A percentile compares a stretch with the other conserved stretches of the same genome.
Evolutionary conservation across 2,888 invertebrate species (phyloP).

Genomic region (Limnephilus rhombicus): DNA sequence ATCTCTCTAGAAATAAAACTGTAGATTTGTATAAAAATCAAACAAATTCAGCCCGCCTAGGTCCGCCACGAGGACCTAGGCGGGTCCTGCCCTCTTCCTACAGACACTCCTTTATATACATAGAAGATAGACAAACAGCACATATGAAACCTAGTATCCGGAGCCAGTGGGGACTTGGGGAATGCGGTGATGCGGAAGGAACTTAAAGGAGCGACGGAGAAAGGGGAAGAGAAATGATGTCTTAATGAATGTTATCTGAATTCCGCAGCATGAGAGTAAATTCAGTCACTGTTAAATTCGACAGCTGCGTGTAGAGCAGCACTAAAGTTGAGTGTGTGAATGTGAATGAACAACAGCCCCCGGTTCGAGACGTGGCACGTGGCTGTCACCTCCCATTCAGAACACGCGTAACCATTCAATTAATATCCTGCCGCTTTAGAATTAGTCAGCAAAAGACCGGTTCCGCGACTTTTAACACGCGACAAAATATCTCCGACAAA

Average conservation of each 20-base stretch:
- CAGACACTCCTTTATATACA: no score
- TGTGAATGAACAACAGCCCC: background rate
- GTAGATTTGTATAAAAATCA: no score
- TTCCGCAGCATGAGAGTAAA: background rate
- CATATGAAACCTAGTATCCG: no score
- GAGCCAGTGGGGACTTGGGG: no score
- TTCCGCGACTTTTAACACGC: no score
- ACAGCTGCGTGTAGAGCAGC: background rate
- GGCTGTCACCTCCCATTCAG: background rate
- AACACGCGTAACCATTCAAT: background rate
- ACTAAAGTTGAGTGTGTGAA: background rate
- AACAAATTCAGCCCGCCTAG: no score
- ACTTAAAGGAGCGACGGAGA: background rate
- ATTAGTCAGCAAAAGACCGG: background rate
- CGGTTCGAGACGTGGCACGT: background rate
- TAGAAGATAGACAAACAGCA: no score
- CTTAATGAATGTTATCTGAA: conserved; percentile 1
- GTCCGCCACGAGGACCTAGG: no score
- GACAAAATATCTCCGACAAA: no score
- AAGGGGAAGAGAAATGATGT: background rate
- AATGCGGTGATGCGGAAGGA: no score
- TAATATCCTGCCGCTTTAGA: background rate
- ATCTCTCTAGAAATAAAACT: no score
- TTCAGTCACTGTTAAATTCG: background rate
- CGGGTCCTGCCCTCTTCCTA: no score